Conservation (phyloP, 1,140 invertebrate genomes). For the Aphis gossypii region DNA sequence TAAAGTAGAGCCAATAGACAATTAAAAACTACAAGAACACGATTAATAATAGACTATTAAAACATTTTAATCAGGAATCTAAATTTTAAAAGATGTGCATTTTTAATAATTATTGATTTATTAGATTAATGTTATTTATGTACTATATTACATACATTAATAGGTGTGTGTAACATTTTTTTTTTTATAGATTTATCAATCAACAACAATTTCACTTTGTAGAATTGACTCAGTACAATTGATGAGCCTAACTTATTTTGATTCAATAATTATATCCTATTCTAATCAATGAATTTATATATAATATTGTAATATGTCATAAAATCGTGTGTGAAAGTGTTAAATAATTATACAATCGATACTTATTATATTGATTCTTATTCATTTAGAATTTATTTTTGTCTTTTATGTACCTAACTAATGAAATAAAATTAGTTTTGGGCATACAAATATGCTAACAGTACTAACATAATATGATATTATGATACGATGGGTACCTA, state of each 20-base stretch:
- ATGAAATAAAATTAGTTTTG: neutral
- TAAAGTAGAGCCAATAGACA: neutral
- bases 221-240: neutral
- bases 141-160: neutral
- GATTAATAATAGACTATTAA: neutral
- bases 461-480: neutral
- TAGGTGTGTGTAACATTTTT: neutral
- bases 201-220: neutral
- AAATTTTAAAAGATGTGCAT: neutral
- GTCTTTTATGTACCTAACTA: neutral
- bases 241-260: neutral
- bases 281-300: neutral
- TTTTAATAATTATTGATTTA: neutral
- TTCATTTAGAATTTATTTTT: neutral
- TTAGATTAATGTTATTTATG: neutral
- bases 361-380: neutral
- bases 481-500: neutral
- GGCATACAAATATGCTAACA: neutral
- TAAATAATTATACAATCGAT: neutral
- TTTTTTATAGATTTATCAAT: neutral
- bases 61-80: neutral
- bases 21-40: neutral
- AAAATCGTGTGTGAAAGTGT: neutral
- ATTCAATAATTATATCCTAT: neutral
- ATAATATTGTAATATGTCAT: neutral